Evolutionary conservation across 2,888 invertebrate genomes (phyloP), one percentile per base, ranked within the genome.

Genomic region (Nymphalis polychloros): DNA sequence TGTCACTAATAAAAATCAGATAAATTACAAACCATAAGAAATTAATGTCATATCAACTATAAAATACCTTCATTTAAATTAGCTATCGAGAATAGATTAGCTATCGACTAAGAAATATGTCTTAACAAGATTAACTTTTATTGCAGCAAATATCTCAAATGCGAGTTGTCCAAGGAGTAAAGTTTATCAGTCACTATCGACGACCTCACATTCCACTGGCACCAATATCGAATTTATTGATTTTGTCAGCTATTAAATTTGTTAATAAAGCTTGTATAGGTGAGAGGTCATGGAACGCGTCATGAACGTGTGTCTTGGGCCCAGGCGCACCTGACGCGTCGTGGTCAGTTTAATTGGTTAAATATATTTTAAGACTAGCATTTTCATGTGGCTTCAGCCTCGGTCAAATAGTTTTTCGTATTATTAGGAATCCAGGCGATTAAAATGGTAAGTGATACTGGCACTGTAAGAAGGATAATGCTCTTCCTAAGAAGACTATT

Each of bases 151-250:
- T 57, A 57, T 57, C 19, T 57, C n/a, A 35, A 41, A 19, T 13
- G n/a, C 8, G 41, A 41, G 10, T 31, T 31, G 8, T 55, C 27
- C 17, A 57, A 41, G 55, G 55, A 13, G 17, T 41, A 41, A 41
- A 57, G 57, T 57, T 57, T 57, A 57, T 57, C 57, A 57, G 57
- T 57, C 19, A 41, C 57, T 57, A 41, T 57, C 41, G 8, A 10
- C 41, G 57, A 66, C 66, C 52, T 49, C 55, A 55, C 61, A 67
- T 67, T 57, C 66, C 66, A 49, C 53, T 62, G 48, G 41, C 55
- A 61, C 66, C 61, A 23, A 62, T 67, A 55, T 62, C 48, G 48
- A 49, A 55, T 67, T 62, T 67, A 62, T 62, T 67, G 55, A 47
- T 48, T 62, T 55, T 62, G 61, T 62, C 61, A 41, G 57, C 19